Evolutionary conservation across 2,797 vertebrate species (phyloP).

Genomic region (Spatula versicolor): DNA sequence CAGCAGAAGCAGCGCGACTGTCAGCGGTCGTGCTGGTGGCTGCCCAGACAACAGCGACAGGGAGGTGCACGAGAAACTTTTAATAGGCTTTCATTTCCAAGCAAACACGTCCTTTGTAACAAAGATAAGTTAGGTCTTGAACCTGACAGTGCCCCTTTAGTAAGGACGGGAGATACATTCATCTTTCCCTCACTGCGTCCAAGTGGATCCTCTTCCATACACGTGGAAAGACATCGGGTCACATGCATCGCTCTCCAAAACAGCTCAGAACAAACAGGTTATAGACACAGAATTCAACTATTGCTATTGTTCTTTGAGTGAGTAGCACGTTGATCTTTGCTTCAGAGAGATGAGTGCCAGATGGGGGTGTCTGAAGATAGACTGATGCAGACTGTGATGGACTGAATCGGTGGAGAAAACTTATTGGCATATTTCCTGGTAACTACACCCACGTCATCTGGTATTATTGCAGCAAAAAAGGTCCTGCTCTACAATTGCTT

Average conservation of each 20-base stretch:
- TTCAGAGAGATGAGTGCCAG: slow-evolving; percentile 38
- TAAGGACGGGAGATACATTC: slow-evolving; percentile 19
- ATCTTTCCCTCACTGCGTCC: slow-evolving; percentile 1
- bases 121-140: background rate
- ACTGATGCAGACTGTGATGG: background rate
- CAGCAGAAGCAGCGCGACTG: background rate
- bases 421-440: background rate
- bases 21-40: background rate
- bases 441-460: slow-evolving; percentile 44
- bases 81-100: background rate
- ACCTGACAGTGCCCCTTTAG: slow-evolving; percentile 49
- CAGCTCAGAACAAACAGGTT: slow-evolving; percentile 29
- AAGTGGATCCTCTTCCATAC: background rate
- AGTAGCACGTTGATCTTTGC: slow-evolving; percentile 24
- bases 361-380: slow-evolving; percentile 17
- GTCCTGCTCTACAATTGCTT: slow-evolving; percentile 55
- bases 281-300: slow-evolving; percentile 69
- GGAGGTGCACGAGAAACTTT: background rate
- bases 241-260: slow-evolving; percentile 24
- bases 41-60: background rate
- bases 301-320: slow-evolving; percentile 79
- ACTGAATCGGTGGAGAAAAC: background rate
- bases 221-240: slow-evolving; percentile 15
- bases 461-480: slow-evolving; percentile 75
- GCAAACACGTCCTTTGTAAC: background rate